phyloP scores from a whole-genome alignment of 2,113 vertebrate species.

The Puntigrus tetrazona region DNA sequence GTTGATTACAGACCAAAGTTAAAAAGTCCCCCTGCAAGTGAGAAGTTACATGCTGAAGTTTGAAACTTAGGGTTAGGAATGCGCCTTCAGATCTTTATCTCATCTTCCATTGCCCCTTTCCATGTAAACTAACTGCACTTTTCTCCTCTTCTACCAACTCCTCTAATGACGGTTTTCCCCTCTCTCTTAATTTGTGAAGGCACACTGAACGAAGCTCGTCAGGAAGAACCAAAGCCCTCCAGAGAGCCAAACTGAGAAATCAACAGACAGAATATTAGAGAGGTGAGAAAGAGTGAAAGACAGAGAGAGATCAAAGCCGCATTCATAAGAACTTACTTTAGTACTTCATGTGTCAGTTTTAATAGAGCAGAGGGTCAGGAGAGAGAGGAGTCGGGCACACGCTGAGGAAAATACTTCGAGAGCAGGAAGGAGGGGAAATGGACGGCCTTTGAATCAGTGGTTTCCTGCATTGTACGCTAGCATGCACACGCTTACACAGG shows the following conservation, averaged over 20 bases:
- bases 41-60: neutral
- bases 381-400: neutral
- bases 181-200: neutral
- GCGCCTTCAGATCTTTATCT: neutral
- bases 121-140: neutral
- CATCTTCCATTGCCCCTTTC: neutral
- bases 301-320: neutral
- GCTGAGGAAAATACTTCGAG: neutral
- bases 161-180: neutral
- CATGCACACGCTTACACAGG: neutral
- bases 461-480: conserved; percentile 61
- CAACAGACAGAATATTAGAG: conserved; percentile 43
- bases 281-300: neutral
- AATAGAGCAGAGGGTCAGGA: neutral
- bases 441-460: conserved; percentile 61
- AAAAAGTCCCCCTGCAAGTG: neutral
- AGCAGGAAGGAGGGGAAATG: conserved; percentile 64
- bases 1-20: neutral
- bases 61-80: neutral
- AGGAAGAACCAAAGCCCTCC: conserved; percentile 26
- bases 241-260: conserved; percentile 12
- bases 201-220: neutral
- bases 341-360: neutral
- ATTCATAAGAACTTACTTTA: neutral
- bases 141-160: neutral